Conservation (phyloP, 2,113 vertebrate genomes). For the Bucco capensis region DNA sequence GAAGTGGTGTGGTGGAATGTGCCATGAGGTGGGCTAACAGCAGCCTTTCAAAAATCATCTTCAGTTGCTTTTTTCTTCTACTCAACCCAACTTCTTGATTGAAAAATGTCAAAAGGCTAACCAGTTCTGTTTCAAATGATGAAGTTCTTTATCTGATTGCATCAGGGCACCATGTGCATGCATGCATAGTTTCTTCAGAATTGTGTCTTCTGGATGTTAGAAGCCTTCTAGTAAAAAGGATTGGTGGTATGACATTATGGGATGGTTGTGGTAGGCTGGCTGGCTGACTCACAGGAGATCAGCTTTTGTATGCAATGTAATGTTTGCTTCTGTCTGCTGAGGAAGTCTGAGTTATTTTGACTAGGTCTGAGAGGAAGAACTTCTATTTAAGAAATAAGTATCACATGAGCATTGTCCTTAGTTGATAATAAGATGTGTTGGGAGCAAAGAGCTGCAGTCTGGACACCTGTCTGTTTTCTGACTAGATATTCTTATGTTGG, state of each 20-base stretch:
- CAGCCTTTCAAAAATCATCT: fast-evolving
- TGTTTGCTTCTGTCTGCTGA: background rate
- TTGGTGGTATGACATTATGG: fast-evolving
- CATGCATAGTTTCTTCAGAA: background rate
- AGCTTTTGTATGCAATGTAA: background rate
- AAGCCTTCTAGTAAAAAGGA: background rate
- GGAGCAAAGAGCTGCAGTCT: background rate
- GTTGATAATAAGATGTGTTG: fast-evolving
- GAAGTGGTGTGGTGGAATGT: background rate
- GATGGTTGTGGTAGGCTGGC: background rate
- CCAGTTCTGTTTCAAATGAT: background rate
- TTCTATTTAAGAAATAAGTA: background rate
- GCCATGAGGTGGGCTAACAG: background rate
- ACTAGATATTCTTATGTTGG: background rate
- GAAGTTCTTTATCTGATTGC: background rate
- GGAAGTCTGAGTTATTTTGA: background rate
- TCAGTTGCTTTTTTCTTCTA: background rate
- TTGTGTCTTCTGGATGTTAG: background rate
- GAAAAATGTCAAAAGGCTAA: background rate
- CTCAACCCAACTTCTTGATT: background rate
- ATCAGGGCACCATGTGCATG: background rate
- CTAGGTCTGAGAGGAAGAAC: background rate
- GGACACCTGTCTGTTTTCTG: background rate
- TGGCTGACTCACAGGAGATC: background rate
- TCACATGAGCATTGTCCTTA: background rate